Evolutionary conservation across 2,113 vertebrate genomes (phyloP).

Genomic region (Hemibagrus wyckioides): DNA sequence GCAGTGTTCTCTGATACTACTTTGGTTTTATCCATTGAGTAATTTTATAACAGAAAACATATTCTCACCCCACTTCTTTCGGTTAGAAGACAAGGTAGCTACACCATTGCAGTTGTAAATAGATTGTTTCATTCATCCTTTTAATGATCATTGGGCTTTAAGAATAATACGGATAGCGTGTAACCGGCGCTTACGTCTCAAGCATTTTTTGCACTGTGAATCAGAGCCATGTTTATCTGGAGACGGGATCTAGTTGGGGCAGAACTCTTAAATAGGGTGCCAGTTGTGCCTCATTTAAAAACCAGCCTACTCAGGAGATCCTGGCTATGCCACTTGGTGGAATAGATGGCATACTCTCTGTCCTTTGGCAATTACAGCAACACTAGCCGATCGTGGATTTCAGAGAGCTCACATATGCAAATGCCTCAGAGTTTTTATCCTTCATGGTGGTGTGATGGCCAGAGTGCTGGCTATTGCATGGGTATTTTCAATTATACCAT

Average conservation of each 20-base stretch:
- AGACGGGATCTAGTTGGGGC: background rate
- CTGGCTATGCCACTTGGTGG: background rate
- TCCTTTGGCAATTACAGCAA: background rate
- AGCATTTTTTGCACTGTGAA: background rate
- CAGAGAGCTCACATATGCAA: background rate
- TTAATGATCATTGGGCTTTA: background rate
- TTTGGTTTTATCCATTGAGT: background rate
- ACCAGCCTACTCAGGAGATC: background rate
- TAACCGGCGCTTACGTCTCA: slow-evolving; percentile 11
- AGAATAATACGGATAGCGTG: background rate
- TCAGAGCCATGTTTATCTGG: background rate
- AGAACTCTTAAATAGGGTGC: background rate
- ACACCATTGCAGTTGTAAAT: background rate
- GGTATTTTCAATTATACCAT: background rate
- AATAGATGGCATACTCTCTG: background rate
- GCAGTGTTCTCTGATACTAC: slow-evolving; percentile 28
- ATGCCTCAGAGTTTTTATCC: background rate
- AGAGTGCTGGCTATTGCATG: background rate
- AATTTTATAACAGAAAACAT: background rate
- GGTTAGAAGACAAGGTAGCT: background rate
- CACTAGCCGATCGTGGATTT: background rate
- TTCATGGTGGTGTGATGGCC: background rate
- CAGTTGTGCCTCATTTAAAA: background rate
- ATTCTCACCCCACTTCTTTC: background rate
- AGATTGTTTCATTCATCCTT: background rate